phyloP scores from a whole-genome alignment of 2,888 invertebrate genomes.

The Caenorhabditis angaria region DNA sequence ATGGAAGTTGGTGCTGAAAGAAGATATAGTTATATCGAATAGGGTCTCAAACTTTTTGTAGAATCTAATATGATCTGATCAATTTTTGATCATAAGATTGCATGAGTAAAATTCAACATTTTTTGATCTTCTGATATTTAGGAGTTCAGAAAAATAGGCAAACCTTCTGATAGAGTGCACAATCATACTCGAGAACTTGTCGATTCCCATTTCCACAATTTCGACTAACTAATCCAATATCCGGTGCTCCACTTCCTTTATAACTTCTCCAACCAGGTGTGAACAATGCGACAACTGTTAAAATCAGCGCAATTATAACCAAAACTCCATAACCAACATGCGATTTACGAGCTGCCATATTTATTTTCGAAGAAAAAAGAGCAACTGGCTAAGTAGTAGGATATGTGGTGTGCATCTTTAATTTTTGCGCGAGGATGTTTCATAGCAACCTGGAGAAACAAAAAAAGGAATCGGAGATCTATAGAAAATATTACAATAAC shows the following conservation, averaged over 20 bases:
- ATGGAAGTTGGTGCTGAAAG: constrained; percentile 36
- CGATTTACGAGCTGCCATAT: constrained; percentile 25
- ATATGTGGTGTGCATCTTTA: not conserved
- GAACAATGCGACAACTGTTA: constrained; percentile 60
- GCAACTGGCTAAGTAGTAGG: not conserved
- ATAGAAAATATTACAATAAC: too few species aligned
- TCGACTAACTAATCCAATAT: constrained; percentile 58
- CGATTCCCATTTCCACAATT: constrained; percentile 55
- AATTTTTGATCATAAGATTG: too few species aligned
- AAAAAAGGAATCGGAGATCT: too few species aligned
- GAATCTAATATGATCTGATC: constrained; percentile 2
- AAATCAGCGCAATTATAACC: constrained; percentile 50
- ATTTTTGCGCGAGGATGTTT: not conserved
- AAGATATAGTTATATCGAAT: not conserved
- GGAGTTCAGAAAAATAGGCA: not conserved
- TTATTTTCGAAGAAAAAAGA: not conserved
- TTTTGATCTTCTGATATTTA: too few species aligned
- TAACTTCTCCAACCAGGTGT: constrained; percentile 66
- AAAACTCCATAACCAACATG: constrained; percentile 46
- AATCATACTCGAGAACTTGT: constrained; percentile 51
- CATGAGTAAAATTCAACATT: too few species aligned
- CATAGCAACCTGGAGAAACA: constrained; percentile 1
- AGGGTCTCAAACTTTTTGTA: too few species aligned
- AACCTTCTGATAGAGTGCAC: constrained; percentile 54
- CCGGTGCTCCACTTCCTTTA: constrained; percentile 53